Base-by-base conservation (phyloP, 2,888 invertebrate species). In the Artemia sp. region DNA sequence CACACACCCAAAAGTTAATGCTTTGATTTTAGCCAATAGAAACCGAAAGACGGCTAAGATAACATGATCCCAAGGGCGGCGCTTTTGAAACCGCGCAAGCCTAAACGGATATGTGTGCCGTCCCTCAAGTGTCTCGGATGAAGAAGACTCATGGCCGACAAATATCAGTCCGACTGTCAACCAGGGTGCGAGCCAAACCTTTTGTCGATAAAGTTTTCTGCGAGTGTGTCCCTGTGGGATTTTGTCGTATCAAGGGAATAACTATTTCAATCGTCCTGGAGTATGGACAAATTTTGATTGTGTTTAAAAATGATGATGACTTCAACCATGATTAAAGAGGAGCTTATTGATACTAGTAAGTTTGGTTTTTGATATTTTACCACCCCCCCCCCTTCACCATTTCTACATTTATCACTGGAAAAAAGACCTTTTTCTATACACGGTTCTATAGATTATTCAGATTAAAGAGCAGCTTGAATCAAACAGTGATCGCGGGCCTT, bases 41-140 rank as follows among this genome's bases (percentile, higher is more conserved):
- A 58, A 58, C 24, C 64, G n/a, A 58, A 58, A 58, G 64, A 58
- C 64, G 64, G 64, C 24, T 58, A 58, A 58, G 64, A 19, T 19
- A 58, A 58, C 64, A 58, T 24, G 64, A 24, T 58, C 64, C 24
- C 64, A 58, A 58, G 64, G 64, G 64, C 64, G 64, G 64, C 24
- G 14, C 64, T 24, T 19, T 9, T 58, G 64, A 19, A 24, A 19
- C 64, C 64, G 64, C 64, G 64, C 64, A 58, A 24, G 64, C 64
- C 64, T 24, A 19, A n/a, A 58, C 64, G 14, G 64, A 58, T 19
- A 58, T 19, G 64, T 58, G 64, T 58, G 64, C 64, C 64, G 64
- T 58, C 64, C 64, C 64, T 24, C 14, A 58, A 58, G 24, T 58
- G 64, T 58, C 14, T 58, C 64, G n/a, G 14, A 19, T 58, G 64